phyloP scores from a whole-genome alignment of 2,888 invertebrate species.

The Phalera bucephala region DNA sequence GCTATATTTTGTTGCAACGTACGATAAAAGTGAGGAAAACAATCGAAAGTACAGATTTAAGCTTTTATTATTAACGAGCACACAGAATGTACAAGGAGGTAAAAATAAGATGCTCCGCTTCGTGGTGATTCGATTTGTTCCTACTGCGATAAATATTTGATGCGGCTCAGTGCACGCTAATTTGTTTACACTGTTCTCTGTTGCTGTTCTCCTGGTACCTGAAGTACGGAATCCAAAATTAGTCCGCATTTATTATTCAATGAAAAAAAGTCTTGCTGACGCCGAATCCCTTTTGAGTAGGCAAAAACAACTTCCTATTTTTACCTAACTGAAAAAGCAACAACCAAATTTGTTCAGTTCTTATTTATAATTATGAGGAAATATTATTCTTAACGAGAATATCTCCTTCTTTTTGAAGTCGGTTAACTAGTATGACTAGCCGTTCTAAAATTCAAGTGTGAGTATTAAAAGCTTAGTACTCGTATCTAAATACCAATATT shows the following conservation, averaged over 20 bases:
- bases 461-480: no score
- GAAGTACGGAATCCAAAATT: conserved; percentile 39
- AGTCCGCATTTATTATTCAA: conserved; percentile 42
- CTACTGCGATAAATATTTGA: conserved; percentile 81
- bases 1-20: no score
- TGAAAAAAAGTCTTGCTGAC: conserved; percentile 15
- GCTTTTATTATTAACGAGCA: conserved; percentile 57
- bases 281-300: conserved; percentile 14
- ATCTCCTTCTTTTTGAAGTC: no score
- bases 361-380: no score
- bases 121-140: conserved; percentile 81
- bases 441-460: no score
- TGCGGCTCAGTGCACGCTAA: conserved; percentile 80
- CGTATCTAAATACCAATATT: no score
- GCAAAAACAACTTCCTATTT: no score
- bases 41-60: conserved; percentile 37
- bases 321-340: no score
- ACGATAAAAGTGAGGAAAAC: no score
- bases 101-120: conserved; percentile 67
- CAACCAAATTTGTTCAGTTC: no score
- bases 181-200: conserved; percentile 77
- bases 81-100: conserved; percentile 45
- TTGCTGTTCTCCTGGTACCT: conserved; percentile 60
- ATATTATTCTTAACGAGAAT: no score
- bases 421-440: no score